A percentile compares a stretch with the other conserved stretches of the same genome.
Evolutionary conservation across 2,113 vertebrate species (phyloP).

Genomic region (Myotis davidii): DNA sequence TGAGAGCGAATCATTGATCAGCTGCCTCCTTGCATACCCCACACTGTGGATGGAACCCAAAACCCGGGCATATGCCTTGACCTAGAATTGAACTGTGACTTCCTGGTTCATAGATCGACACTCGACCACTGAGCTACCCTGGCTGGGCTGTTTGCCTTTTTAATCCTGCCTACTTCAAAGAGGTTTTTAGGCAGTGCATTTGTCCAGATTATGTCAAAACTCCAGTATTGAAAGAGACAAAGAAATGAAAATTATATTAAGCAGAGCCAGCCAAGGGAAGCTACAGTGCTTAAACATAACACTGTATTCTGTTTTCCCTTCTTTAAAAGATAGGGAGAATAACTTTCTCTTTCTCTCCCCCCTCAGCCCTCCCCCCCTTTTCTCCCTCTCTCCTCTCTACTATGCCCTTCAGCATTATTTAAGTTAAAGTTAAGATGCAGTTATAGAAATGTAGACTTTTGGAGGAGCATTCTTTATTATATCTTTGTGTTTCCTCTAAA

Average conservation of each 20-base stretch:
- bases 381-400: neutral
- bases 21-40: too few relatives aligned
- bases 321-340: neutral
- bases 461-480: neutral
- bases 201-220: neutral
- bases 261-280: neutral
- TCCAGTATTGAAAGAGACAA: neutral
- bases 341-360: neutral
- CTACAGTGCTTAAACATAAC: neutral
- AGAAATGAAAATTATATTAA: neutral
- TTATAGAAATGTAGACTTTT: neutral
- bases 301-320: neutral
- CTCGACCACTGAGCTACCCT: too few relatives aligned
- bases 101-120: too few relatives aligned
- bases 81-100: too few relatives aligned
- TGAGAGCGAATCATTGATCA: too few relatives aligned
- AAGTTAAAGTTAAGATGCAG: slow-evolving; percentile 19
- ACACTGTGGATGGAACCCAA: too few relatives aligned
- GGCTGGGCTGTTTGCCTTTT: neutral
- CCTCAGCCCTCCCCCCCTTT: too few relatives aligned
- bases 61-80: too few relatives aligned
- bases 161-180: neutral
- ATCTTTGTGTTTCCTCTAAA: neutral
- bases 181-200: neutral
- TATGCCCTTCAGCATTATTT: neutral